Evolutionary conservation across 2,888 invertebrate species (phyloP).

Genomic region (Lacanobia oleracea): DNA sequence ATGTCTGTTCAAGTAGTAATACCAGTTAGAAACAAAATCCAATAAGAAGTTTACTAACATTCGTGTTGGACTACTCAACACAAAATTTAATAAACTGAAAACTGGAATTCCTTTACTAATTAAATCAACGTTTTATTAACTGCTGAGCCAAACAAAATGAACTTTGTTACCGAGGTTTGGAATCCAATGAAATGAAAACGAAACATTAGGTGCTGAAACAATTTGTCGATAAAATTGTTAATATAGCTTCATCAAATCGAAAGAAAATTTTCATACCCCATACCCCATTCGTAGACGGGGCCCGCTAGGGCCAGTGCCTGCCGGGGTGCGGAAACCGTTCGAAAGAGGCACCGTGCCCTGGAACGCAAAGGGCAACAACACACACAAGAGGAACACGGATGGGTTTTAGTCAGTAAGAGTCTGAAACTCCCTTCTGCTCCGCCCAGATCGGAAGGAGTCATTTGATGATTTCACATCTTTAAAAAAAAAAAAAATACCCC

Average conservation of each 20-base stretch:
- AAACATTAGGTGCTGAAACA: slow-evolving; percentile 13
- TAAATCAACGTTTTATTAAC: slow-evolving; percentile 46
- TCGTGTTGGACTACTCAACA: slow-evolving; percentile 18
- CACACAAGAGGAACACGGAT: too few species aligned
- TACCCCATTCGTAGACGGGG: too few species aligned
- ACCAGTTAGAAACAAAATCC: slow-evolving; percentile 28
- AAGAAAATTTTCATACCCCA: background rate
- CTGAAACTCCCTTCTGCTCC: too few species aligned
- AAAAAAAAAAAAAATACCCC: too few species aligned
- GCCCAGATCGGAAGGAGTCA: too few species aligned
- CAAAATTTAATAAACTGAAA: slow-evolving; percentile 14
- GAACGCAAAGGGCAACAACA: too few species aligned
- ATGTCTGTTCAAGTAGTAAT: slow-evolving; percentile 11
- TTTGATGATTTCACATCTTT: too few species aligned
- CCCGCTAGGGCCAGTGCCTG: too few species aligned
- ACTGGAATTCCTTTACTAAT: slow-evolving; percentile 34
- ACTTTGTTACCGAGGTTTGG: slow-evolving; percentile 52
- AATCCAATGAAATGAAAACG: slow-evolving; percentile 20
- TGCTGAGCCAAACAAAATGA: slow-evolving; percentile 23
- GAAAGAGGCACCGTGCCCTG: too few species aligned
- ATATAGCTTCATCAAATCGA: background rate
- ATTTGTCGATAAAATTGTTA: background rate
- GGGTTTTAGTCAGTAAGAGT: too few species aligned
- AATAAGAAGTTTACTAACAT: slow-evolving; percentile 27
- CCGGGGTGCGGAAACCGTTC: too few species aligned